phyloP scores from a whole-genome alignment of 30 jellyfish, hydroid and myxozoan genomes.

The Hydra vulgaris region DNA sequence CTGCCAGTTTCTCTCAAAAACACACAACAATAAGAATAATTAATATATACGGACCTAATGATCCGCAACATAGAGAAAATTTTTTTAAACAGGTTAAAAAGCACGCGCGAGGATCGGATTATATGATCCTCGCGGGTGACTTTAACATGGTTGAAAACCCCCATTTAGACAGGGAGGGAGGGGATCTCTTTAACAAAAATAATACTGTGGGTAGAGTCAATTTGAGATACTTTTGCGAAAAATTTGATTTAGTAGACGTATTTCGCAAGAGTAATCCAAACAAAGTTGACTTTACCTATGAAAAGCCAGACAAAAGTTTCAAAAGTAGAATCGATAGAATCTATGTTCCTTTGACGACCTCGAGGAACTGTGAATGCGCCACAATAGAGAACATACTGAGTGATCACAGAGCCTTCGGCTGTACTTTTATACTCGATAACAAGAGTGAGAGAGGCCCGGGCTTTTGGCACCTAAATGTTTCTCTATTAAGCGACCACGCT shows the following conservation, averaged over 20 bases:
- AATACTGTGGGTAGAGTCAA: not conserved
- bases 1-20: not conserved
- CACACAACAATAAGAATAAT: not conserved
- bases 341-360: not conserved
- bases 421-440: no score
- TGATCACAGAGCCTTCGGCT: not conserved
- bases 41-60: not conserved
- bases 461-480: not conserved
- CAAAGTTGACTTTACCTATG: not conserved
- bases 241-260: not conserved
- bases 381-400: not conserved
- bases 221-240: not conserved
- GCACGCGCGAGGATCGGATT: not conserved
- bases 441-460: not conserved
- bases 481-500: not conserved
- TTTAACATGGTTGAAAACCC: not conserved
- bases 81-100: no score
- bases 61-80: not conserved
- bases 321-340: not conserved
- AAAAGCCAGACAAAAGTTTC: not conserved
- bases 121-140: not conserved
- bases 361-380: not conserved
- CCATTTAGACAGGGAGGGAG: not conserved
- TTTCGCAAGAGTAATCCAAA: not conserved
- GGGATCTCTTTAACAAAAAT: not conserved